Percentiles rank a stretch among this genome's conserved stretches.
Conservation (phyloP, 2,888 invertebrate species). For the Tromatobia lineatoria region DNA sequence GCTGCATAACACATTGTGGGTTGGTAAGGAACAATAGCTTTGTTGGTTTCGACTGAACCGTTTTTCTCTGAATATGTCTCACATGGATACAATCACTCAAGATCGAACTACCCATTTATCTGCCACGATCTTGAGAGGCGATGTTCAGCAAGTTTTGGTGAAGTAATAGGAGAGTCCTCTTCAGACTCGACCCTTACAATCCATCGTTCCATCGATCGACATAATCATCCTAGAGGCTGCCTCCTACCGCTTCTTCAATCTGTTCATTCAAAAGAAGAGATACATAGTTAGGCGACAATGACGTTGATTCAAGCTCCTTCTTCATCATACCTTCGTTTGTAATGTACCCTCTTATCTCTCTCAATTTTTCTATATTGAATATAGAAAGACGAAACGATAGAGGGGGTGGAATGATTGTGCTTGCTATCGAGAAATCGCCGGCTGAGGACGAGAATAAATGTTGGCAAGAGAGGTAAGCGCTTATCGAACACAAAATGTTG, state of each 20-base stretch:
- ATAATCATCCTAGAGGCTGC: conserved; percentile 32
- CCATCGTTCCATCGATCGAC: conserved; percentile 51
- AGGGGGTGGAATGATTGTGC: conserved; percentile 20
- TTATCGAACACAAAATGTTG: conserved; percentile 51
- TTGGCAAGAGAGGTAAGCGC: conserved; percentile 29
- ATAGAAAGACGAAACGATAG: neutral
- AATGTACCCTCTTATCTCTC: conserved; percentile 34
- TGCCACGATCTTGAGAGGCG: neutral
- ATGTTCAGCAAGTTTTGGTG: conserved; percentile 15
- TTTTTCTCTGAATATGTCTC: neutral
- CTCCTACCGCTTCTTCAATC: conserved; percentile 29
- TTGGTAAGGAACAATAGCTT: too few relatives aligned
- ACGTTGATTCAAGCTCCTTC: conserved; percentile 32
- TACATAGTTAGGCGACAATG: neutral
- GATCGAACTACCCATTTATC: conserved; percentile 42
- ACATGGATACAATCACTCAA: conserved; percentile 3
- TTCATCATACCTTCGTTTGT: conserved; percentile 14
- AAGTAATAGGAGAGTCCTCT: conserved; percentile 4
- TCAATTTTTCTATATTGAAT: neutral
- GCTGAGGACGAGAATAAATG: conserved; percentile 4
- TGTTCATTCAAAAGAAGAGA: conserved; percentile 39
- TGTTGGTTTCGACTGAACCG: neutral
- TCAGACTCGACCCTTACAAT: conserved; percentile 25
- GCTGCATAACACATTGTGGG: too few relatives aligned
- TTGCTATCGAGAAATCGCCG: conserved; percentile 19